Base-by-base conservation (phyloP, 30 jellyfish, hydroid and myxozoan species). In the Rhopilema esculentum region DNA sequence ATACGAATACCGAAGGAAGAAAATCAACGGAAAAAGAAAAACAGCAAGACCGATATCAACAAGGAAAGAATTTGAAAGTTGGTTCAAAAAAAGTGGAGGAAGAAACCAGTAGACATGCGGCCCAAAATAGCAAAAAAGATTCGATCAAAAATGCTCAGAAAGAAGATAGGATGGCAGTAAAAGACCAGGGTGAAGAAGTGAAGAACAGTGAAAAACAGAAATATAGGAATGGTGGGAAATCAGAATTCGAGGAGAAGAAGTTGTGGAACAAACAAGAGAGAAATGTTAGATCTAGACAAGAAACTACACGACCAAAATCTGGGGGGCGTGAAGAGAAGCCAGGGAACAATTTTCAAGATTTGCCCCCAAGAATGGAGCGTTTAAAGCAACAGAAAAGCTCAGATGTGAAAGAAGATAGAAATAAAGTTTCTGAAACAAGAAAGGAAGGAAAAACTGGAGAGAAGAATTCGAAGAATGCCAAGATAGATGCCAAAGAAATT, bases 331-430 rank as follows among this genome's bases (percentile, higher is more conserved):
- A 27, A 4, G 50, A 72, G 30, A 40, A 40, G 57, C 12, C 57
- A 12, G 57, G 57, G 9, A 6, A 40, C 12, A 40, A 12, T 40
- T 40, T 40, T 12, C 66, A 63, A 12, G 83, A 72, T 27, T 57
- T 68, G 64, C 91, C 91, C 16, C 91, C 91, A 12, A 20, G 91
- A 48, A 9, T 68, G 75, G 91, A 73, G n/a, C 25, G 48, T 25
- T 25, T 73, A 8, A 73, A 73, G 69, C 84, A 32, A 20, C 78
- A 20, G 4, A 67, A 67, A 31, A 25, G 23, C 29, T 21, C 23
- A 25, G 25, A 73, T 25, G 69, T 17, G 17, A 48, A 57, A 0
- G 77, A 30, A 16, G 1, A 17, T 26, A 22, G 18, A 0, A 27
- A 28, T 1, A 62, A 22, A 15, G 88, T 24, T 4, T 16, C 49